These are phyloP conservation scores for Drosophila colorata DNA, from an alignment of 2,888 invertebrate species.

Conservation along the genomic window DNA sequence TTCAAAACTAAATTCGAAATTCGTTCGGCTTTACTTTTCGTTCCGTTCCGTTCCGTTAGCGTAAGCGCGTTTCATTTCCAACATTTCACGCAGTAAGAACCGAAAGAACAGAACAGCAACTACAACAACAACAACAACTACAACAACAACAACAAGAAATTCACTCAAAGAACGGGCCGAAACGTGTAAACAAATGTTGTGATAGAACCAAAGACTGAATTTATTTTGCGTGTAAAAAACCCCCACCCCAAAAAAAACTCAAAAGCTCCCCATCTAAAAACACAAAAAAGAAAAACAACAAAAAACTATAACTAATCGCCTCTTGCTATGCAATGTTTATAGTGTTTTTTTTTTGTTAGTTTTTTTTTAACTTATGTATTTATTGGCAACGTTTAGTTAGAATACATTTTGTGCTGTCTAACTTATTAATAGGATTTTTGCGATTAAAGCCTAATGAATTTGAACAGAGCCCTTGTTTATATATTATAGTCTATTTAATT, in stretches of 20 bases:
- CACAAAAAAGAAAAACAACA: conserved; percentile 42
- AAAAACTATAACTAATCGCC: conserved; percentile 45
- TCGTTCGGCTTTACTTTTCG: conserved; percentile 70
- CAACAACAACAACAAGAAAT: conserved; percentile 14
- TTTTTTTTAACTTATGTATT: conserved; percentile 63
- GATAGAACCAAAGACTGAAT: conserved; percentile 86
- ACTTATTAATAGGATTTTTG: conserved; percentile 50
- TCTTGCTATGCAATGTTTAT: conserved; percentile 57
- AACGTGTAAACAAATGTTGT: conserved; percentile 86
- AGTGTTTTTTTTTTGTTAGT: conserved; percentile 37
- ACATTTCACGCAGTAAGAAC: conserved; percentile 50
- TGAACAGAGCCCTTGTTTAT: conserved; percentile 41
- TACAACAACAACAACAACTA: conserved; percentile 23
- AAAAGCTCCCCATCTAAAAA: conserved; percentile 37
- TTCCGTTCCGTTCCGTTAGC: conserved; percentile 61
- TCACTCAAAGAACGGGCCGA: conserved; percentile 62
- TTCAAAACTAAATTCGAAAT: conserved; percentile 72
- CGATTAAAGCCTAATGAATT: conserved; percentile 48
- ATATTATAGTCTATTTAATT: conserved; percentile 51
- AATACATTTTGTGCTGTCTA: conserved; percentile 41
- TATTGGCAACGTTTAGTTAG: conserved; percentile 65
- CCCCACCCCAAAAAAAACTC: conserved; percentile 39
- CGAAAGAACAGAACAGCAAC: conserved; percentile 29
- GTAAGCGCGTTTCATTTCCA: conserved; percentile 58
- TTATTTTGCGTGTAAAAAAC: conserved; percentile 81